These are phyloP conservation scores for Brevimyrus niger DNA, from an alignment of 2,113 vertebrate genomes.

Conservation along the genomic window DNA sequence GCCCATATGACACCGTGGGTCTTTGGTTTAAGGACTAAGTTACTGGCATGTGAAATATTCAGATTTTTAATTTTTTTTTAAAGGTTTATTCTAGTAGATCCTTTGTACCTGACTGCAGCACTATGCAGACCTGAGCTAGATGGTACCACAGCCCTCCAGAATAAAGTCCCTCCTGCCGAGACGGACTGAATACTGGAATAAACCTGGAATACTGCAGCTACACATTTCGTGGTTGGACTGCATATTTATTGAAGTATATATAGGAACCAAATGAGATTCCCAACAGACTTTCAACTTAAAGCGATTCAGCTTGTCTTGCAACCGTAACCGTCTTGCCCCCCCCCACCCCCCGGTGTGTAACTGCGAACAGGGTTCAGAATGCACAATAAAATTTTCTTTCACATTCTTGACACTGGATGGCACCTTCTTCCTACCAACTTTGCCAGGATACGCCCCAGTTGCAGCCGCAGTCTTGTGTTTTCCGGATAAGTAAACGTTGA, in stretches of 20 bases:
- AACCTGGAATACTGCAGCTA: no score
- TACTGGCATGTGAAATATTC: not conserved
- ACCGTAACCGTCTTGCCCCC: not conserved
- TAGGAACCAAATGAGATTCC: not conserved
- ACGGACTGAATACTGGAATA: no score
- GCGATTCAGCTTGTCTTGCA: not conserved
- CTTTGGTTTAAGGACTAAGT: not conserved
- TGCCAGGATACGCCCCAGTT: not conserved
- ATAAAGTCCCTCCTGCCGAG: no score
- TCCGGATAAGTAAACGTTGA: not conserved
- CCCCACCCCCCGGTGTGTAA: constrained; percentile 28
- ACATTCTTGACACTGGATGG: constrained; percentile 19
- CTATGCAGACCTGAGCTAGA: not conserved
- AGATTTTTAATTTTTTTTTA: not conserved
- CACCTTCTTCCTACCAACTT: not conserved
- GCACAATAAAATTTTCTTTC: constrained; percentile 70
- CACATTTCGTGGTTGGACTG: not conserved
- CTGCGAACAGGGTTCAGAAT: constrained; percentile 58
- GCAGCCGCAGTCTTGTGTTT: not conserved
- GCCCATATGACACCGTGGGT: not conserved
- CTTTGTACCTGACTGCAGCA: not conserved
- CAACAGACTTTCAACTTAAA: not conserved
- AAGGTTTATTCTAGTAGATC: not conserved
- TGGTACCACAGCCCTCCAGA: not conserved
- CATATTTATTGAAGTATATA: constrained; percentile 15